These are phyloP conservation scores for Troilus luridus DNA, from an alignment of 2,888 invertebrate genomes.

Conservation along the genomic window DNA sequence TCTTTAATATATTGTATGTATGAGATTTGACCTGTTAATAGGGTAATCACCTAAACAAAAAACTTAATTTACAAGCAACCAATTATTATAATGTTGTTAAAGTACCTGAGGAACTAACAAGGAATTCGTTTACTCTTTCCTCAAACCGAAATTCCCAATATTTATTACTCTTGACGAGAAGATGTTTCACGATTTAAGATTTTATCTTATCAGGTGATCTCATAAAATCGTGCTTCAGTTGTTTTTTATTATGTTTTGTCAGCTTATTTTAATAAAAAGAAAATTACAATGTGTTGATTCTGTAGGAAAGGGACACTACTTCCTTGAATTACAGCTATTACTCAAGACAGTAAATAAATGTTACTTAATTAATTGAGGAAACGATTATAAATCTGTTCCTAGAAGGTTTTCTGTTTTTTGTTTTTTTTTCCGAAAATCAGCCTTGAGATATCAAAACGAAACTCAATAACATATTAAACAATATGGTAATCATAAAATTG, in stretches of 20 bases:
- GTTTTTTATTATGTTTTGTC: neutral
- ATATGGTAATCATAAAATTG: too few relatives aligned
- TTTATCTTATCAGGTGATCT: neutral
- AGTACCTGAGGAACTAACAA: too few relatives aligned
- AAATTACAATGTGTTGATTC: neutral
- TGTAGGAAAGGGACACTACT: neutral
- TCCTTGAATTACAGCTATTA: neutral
- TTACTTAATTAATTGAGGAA: neutral
- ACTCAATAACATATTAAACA: too few relatives aligned
- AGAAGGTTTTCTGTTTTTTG: neutral
- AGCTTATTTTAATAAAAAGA: too few relatives aligned
- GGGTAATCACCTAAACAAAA: too few relatives aligned
- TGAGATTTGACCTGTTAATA: too few relatives aligned
- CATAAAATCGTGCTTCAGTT: neutral
- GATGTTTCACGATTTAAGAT: neutral
- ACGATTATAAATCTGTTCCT: neutral
- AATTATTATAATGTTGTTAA: too few relatives aligned
- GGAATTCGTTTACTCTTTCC: neutral
- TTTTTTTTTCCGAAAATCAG: neutral
- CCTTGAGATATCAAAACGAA: neutral
- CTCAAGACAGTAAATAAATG: neutral
- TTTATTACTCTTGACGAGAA: neutral
- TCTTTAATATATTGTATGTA: too few relatives aligned
- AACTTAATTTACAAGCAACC: too few relatives aligned
- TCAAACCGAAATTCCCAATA: neutral